Base-by-base conservation (phyloP, 2,113 vertebrate genomes). In the Sialia sialis region DNA sequence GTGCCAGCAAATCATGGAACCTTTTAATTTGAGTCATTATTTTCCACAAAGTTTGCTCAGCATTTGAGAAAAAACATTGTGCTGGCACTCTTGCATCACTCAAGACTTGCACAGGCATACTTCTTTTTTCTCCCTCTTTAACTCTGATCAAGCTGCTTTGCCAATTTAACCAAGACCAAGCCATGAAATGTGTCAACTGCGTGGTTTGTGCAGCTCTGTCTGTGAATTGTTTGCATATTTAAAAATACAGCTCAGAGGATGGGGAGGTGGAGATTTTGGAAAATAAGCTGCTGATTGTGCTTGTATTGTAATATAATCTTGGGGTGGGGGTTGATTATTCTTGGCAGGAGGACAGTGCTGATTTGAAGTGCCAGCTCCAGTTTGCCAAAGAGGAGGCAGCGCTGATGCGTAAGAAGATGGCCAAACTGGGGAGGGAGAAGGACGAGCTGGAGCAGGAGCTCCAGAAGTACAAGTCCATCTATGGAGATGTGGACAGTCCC, bases 401-500 rank as follows among this genome's bases (percentile, higher is more conserved):
- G 1, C 97, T 99, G 89, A 99, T 99, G 99, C 98, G 99, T 39
- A 99, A 99, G 95, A 99, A 99, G 97, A 99, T 99, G 99, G 99
- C 99, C 52, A 99, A 98, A 88, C 97, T 99, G 30, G 99, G 99
- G 32, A 98, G 98, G 32, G 99, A 99, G 96, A 99, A 99, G 90
- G 99, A 99, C 0, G 98, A 99, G 43, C 95, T 99, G 94, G 99
- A 99, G 79, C 99, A 99, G 93, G 99, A 99, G 96, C 97, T 99
- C 59, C 99, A 99, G 92, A 99, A 99, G 91, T 99, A 99, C 96
- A 99, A 99, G 95, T 98, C 98, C 6, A 97, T 99, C 36, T 99
- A 99, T 4, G 99, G 99, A 13, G 99, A 99, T 0, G 98, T 99
- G 92, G 99, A 99, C 96, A 99, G 99, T 73, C 99, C 99, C 10